A percentile compares a stretch with the other conserved stretches of the same genome.
Evolutionary conservation across 2,888 invertebrate species (phyloP).

Genomic region (Drosophila mercatorum): DNA sequence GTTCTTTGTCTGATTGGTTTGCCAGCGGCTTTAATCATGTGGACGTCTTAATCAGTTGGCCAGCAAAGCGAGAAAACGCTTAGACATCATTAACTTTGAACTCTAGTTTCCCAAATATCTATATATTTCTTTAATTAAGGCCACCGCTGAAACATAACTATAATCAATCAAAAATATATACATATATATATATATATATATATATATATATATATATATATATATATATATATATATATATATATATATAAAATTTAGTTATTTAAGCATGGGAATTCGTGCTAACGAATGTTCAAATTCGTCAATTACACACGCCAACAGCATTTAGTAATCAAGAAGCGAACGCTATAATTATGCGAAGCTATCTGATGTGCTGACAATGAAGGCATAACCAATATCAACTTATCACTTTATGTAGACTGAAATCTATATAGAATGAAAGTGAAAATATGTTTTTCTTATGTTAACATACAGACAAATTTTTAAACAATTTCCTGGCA

Average conservation of each 20-base stretch:
- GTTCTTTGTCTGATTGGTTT: background rate
- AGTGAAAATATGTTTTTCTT: background rate
- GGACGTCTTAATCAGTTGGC: slow-evolving; percentile 22
- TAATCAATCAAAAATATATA: slow-evolving; percentile 40
- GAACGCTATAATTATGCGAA: background rate
- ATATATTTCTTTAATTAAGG: slow-evolving; percentile 13
- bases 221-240: too few species aligned
- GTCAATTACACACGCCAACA: slow-evolving; percentile 10
- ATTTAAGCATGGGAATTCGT: slow-evolving; percentile 23
- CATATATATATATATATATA: too few species aligned
- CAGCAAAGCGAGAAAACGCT: slow-evolving; percentile 7
- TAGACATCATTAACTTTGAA: slow-evolving; percentile 27
- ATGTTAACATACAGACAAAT: too few species aligned
- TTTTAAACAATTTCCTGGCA: background rate
- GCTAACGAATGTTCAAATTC: slow-evolving; percentile 19
- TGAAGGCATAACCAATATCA: background rate
- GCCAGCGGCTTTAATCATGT: slow-evolving; percentile 9
- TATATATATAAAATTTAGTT: slow-evolving; percentile 4
- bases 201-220: too few species aligned
- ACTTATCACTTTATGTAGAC: background rate
- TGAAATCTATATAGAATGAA: background rate
- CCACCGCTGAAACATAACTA: slow-evolving; percentile 10
- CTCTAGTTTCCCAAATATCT: slow-evolving; percentile 1
- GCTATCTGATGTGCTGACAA: background rate
- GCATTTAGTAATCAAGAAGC: slow-evolving; percentile 5